Evolutionary conservation across 2,113 vertebrate species (phyloP), one percentile per base, ranked within the genome.

Genomic region (Macrotis lagotis): DNA sequence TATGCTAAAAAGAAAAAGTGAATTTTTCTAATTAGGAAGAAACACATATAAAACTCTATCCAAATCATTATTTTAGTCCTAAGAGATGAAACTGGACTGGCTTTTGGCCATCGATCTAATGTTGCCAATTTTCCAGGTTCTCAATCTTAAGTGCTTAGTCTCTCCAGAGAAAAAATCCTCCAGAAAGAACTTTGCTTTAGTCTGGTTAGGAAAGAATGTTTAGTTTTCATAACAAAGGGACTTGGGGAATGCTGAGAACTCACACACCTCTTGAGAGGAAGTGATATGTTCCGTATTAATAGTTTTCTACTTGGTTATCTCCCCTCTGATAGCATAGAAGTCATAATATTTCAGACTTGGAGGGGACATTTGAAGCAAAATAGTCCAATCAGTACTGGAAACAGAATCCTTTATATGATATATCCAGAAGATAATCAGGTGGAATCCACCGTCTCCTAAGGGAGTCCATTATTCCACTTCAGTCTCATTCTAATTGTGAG

Each of bases 201-300:
- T 51, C 94, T 93, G 95, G 50, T 51, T 92, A 83, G 90, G 48
- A 93, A 51, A 91, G 74, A 66, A 89, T 22, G 19, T 53, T 97
- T 89, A 10, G 5, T 83, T 44, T 31, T 5, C 28, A 83, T 48
- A 28, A 74, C 88, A 83, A 93, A 88, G 66, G 55, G 16, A 44
- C n/a, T 25, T 51, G 44, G 91, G 59, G n/a, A 51, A 4, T 8
- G 88, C 51, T 0, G 14, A 91, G 53, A 28, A 19, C 19, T 44
- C 66, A 16, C 2, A 48, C 24, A 44, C 16, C n/a, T 91, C 91
- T 93, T 31, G 59, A 92, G 91, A 37, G 53, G 44, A 44, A 28
- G 25, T 89, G 83, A 59, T 48, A 53, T 92, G 51, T 88, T 89
- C 51, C 48, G 31, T 47, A 37, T 8, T 47, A 49, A 26, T 89